Evolutionary conservation across 1,140 invertebrate species (phyloP), one percentile per base, ranked within the genome.

Genomic region (Drosophila ambigua): DNA sequence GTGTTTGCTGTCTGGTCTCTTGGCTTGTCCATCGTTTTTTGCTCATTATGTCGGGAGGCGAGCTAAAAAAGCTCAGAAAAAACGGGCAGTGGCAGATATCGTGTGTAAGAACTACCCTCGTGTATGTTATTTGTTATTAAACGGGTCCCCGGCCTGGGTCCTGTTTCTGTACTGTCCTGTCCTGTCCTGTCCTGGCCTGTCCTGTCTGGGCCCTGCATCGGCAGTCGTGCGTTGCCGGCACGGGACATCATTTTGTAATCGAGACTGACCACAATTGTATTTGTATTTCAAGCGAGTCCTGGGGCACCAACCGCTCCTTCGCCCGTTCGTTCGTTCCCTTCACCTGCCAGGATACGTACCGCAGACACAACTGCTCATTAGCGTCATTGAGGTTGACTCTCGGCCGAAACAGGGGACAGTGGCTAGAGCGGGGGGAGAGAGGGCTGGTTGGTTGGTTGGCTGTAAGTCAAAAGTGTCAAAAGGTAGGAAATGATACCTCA

Each of bases 191-290:
- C 20, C 20, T 41, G 49, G 11, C 26, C 26, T 57, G 75, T 63
- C 65, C 63, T 51, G 82, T 60, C 60, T 57, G 35, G 39, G 50
- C 4, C 24, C 44, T 24, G 69, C 69, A 59, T 63, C 59, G 72
- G 53, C 80, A 72, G 60, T 53, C 71, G 79, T 79, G 74, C 75
- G 79, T 72, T 83, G 51, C 66, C 15, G 48, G 53, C 67, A 73
- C 69, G 73, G 46, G 44, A 45, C 57, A 60, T 41, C 72, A 72
- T 69, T 75, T 69, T 83, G 83, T 83, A 88, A 87, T 88, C 79
- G 83, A 87, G 82, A 83, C 75, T 79, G 82, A 77, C 82, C 83
- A 75, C 82, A 83, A 83, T 79, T 77, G 52, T 54, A 53, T 55
- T 41, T 23, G 52, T 72, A 45, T 31, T 61, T 59, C 51, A 15